phyloP scores from a whole-genome alignment of 2,113 vertebrate genomes.

The Sceloporus undulatus region DNA sequence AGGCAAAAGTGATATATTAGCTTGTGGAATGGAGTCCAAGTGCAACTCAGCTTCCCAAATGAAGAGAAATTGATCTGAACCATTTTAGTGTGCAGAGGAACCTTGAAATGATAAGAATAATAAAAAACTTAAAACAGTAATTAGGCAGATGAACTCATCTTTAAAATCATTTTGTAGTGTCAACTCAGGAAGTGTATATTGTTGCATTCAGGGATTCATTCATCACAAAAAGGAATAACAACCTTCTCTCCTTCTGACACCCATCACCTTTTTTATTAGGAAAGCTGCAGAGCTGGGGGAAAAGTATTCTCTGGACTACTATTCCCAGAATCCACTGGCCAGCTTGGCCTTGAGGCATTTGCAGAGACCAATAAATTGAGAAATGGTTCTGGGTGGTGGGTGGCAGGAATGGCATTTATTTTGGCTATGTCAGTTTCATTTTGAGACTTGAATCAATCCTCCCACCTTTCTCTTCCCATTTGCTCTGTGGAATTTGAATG shows the following conservation, averaged over 20 bases:
- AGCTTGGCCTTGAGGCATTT: accelerated
- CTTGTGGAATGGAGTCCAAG: too few species aligned
- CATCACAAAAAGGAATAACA: accelerated
- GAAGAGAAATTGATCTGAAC: background rate
- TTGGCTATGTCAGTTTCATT: background rate
- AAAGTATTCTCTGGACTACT: too few species aligned
- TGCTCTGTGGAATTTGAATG: conserved; percentile 78
- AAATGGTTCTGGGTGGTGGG: background rate
- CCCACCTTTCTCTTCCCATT: background rate
- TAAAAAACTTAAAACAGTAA: too few species aligned
- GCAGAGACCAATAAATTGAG: background rate
- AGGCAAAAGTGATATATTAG: background rate
- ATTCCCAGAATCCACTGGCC: too few species aligned
- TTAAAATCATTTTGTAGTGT: background rate
- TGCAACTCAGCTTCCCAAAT: background rate
- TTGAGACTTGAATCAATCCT: conserved; percentile 12
- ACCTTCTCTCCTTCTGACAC: background rate
- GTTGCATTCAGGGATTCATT: background rate
- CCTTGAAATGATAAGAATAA: background rate
- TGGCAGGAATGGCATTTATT: background rate
- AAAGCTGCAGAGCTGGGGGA: accelerated
- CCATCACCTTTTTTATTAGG: background rate
- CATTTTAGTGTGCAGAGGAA: background rate
- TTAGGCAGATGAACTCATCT: background rate
- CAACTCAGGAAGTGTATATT: accelerated